Evolutionary conservation across 2,113 vertebrate species (phyloP).

Genomic region (Speoplatyrhinus poulsoni): DNA sequence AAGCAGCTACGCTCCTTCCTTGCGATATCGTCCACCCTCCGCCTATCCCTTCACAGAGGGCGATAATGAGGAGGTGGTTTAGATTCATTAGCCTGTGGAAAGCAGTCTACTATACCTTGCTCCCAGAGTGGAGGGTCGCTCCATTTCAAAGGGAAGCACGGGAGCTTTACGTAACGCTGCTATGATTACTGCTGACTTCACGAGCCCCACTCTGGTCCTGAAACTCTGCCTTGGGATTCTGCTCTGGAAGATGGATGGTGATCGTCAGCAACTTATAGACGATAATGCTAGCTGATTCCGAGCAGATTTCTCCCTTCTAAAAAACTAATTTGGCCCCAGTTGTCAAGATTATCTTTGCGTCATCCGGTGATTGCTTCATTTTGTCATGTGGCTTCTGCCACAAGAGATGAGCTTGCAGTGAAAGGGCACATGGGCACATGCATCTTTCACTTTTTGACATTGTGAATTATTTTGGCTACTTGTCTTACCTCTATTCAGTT

Average conservation of each 20-base stretch:
- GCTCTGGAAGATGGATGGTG: slow-evolving; percentile 55
- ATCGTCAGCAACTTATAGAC: slow-evolving; percentile 56
- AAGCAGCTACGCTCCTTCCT: not conserved
- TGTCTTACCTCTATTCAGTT: not conserved
- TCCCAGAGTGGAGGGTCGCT: slow-evolving; percentile 39
- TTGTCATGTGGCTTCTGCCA: slow-evolving; percentile 13
- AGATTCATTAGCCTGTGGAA: slow-evolving; percentile 70
- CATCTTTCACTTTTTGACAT: slow-evolving; percentile 40
- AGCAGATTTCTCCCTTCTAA: slow-evolving; percentile 52
- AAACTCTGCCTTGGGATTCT: slow-evolving; percentile 48
- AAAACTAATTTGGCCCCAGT: slow-evolving; percentile 16
- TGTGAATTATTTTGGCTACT: slow-evolving; percentile 7
- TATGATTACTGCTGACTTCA: slow-evolving; percentile 52
- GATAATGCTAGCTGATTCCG: slow-evolving; percentile 64
- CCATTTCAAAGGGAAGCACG: slow-evolving; percentile 61
- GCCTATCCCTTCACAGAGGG: slow-evolving; percentile 31
- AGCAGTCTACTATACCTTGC: slow-evolving; percentile 37
- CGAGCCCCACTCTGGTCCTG: slow-evolving; percentile 12
- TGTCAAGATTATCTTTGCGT: slow-evolving; percentile 56
- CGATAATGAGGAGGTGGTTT: slow-evolving; percentile 69
- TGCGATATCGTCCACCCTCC: slow-evolving; percentile 6
- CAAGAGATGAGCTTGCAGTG: slow-evolving; percentile 12
- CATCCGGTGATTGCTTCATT: slow-evolving; percentile 1
- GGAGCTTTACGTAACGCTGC: slow-evolving; percentile 30
- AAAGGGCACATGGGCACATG: not conserved